These are phyloP conservation scores for Mamestra brassicae DNA, from an alignment of 2,888 invertebrate genomes.

Conservation along the genomic window DNA sequence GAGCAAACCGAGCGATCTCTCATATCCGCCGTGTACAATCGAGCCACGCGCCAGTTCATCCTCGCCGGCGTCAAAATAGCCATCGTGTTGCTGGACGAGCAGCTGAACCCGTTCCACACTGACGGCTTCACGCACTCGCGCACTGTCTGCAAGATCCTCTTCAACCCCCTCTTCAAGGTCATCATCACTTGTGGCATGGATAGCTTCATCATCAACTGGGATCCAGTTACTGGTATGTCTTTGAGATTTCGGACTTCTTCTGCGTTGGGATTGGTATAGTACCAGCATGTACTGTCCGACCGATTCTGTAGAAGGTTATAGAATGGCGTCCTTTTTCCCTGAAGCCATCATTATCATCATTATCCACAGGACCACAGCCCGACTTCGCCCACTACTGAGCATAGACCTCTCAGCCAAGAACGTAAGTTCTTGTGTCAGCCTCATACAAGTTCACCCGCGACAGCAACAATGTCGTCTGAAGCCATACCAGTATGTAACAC, in stretches of 20 bases:
- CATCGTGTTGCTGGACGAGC: conserved; percentile 92
- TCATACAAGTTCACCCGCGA: too few species aligned
- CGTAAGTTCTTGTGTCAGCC: too few species aligned
- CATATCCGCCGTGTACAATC: conserved; percentile 92
- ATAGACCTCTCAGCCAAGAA: too few species aligned
- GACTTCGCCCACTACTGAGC: too few species aligned
- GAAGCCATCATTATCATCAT: too few species aligned
- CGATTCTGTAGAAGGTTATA: not conserved
- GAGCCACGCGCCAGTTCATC: conserved; percentile 92
- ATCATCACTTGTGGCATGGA: conserved; percentile 95
- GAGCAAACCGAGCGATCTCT: conserved; percentile 91
- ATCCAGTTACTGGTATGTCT: conserved; percentile 92
- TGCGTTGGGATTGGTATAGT: not conserved
- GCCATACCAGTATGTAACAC: not conserved
- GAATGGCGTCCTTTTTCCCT: not conserved
- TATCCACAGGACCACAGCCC: too few species aligned
- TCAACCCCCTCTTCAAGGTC: conserved; percentile 94
- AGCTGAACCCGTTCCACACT: conserved; percentile 92
- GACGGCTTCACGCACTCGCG: conserved; percentile 94
- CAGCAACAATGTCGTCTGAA: too few species aligned
- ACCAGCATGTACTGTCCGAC: not conserved
- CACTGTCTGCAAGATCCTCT: conserved; percentile 93
- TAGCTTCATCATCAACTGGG: conserved; percentile 96
- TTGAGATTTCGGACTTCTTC: not conserved
- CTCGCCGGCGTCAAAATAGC: conserved; percentile 93